Conservation (phyloP, 1,140 invertebrate genomes). For the Vanessa tameamea region DNA sequence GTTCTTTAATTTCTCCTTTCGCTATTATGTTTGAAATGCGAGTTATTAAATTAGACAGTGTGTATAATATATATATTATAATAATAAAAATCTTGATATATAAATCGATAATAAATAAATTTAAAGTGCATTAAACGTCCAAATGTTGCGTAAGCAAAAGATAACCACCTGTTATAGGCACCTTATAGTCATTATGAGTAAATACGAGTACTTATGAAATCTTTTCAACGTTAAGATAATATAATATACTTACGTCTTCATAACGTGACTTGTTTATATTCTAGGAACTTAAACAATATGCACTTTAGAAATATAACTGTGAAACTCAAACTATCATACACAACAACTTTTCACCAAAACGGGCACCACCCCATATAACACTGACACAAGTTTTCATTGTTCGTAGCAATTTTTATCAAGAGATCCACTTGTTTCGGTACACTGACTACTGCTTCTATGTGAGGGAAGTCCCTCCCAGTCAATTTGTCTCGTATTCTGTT, state of each 20-base stretch:
- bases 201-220: neutral
- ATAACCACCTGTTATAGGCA: conserved; percentile 1
- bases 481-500: conserved; percentile 96
- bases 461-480: conserved; percentile 90
- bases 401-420: conserved; percentile 97
- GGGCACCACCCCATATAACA: conserved; percentile 98
- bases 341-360: conserved; percentile 63
- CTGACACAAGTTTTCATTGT: conserved; percentile 99
- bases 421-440: conserved; percentile 96
- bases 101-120: too few relatives aligned
- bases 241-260: neutral
- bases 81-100: too few relatives aligned
- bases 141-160: neutral
- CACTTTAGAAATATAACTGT: neutral
- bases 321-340: neutral
- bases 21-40: too few relatives aligned
- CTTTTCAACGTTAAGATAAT: neutral
- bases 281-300: neutral
- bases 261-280: neutral
- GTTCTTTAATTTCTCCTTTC: too few relatives aligned
- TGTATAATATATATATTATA: too few relatives aligned
- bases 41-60: too few relatives aligned
- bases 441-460: conserved; percentile 81
- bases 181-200: neutral
- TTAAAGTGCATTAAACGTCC: neutral